These are phyloP conservation scores for Sebastes diaconus DNA, from an alignment of 2,797 vertebrate genomes.

Conservation along the genomic window DNA sequence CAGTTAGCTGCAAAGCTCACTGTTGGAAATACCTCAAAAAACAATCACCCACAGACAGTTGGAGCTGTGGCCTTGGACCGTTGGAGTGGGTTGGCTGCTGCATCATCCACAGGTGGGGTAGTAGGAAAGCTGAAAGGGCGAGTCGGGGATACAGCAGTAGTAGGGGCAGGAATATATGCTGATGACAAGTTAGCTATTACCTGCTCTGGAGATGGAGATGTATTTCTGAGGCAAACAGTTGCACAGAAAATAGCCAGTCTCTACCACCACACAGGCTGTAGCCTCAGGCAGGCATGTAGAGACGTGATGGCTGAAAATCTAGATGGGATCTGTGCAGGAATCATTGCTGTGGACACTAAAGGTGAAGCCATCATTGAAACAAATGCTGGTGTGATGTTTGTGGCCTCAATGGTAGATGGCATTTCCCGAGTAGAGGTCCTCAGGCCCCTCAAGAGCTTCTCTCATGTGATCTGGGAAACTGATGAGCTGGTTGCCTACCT, in stretches of 20 bases:
- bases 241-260: slow-evolving; percentile 84
- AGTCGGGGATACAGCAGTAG: slow-evolving; percentile 84
- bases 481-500: slow-evolving; percentile 81
- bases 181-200: slow-evolving; percentile 81
- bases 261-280: slow-evolving; percentile 80
- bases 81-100: slow-evolving; percentile 75
- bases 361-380: slow-evolving; percentile 81
- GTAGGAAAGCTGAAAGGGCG: slow-evolving; percentile 83
- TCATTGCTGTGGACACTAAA: slow-evolving; percentile 79
- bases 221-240: slow-evolving; percentile 82
- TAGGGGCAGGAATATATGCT: slow-evolving; percentile 84
- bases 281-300: slow-evolving; percentile 77
- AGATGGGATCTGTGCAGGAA: slow-evolving; percentile 76
- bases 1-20: slow-evolving; percentile 68
- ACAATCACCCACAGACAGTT: slow-evolving; percentile 85
- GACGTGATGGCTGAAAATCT: slow-evolving; percentile 80
- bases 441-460: slow-evolving; percentile 69
- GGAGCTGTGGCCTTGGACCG: slow-evolving; percentile 83
- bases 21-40: slow-evolving; percentile 57
- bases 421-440: slow-evolving; percentile 77
- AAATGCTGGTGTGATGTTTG: slow-evolving; percentile 83
- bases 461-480: slow-evolving; percentile 83
- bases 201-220: slow-evolving; percentile 85
- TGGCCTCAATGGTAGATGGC: slow-evolving; percentile 74
- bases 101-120: slow-evolving; percentile 83